Conservation (phyloP, 2,888 invertebrate species). For the Acleris literana region DNA sequence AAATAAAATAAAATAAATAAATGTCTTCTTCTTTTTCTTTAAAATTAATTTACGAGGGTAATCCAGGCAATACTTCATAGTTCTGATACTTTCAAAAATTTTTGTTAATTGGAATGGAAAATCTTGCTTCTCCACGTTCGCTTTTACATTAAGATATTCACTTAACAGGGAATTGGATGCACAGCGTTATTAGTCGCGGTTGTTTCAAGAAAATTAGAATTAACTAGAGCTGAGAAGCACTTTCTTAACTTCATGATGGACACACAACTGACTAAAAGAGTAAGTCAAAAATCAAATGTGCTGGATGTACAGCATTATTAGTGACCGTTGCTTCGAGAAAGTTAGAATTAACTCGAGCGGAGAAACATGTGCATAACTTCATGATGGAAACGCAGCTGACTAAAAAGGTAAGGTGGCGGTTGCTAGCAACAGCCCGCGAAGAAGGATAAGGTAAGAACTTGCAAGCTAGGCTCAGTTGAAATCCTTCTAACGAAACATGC, state of each 20-base stretch:
- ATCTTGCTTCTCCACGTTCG: constrained; percentile 81
- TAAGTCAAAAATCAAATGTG: constrained; percentile 94
- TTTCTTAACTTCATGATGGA: constrained; percentile 99
- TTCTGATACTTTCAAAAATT: constrained; percentile 61
- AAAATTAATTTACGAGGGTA: constrained; percentile 51
- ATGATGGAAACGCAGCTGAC: constrained; percentile 99
- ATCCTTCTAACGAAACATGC: constrained; percentile 41
- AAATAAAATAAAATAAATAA: constrained; percentile 38
- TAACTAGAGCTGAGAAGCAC: constrained; percentile 99
- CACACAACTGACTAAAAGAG: constrained; percentile 99
- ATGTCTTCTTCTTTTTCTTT: constrained; percentile 9
- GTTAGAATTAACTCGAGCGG: constrained; percentile 98
- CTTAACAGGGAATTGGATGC: constrained; percentile 97
- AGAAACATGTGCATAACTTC: constrained; percentile 99
- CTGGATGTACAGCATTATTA: constrained; percentile 98
- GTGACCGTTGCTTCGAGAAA: constrained; percentile 99
- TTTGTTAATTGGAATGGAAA: constrained; percentile 65
- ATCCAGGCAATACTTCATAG: constrained; percentile 51
- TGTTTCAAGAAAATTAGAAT: constrained; percentile 99
- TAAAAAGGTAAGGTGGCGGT: constrained; percentile 93
- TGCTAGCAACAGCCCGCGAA: constrained; percentile 58
- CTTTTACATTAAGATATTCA: constrained; percentile 84
- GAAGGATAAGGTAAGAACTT: constrained; percentile 65
- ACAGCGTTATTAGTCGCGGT: constrained; percentile 99
- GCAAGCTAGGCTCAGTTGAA: constrained; percentile 49